Base-by-base conservation (phyloP, 2,888 invertebrate genomes). In the Auanema freiburgensis region DNA sequence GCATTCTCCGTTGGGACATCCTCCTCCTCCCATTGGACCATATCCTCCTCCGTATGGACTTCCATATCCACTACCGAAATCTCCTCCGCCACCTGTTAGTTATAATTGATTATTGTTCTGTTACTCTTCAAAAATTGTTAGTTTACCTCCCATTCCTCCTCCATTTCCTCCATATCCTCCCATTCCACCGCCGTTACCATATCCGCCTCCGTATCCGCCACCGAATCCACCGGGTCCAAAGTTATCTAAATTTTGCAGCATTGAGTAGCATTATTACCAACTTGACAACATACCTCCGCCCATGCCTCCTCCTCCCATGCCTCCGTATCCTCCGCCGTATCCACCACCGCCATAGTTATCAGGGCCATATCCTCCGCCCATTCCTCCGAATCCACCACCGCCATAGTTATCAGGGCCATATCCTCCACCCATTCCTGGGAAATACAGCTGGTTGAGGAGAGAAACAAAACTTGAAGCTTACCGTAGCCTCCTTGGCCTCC, bases 321-420 rank as follows among this genome's bases (percentile, higher is more conserved):
- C 49, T n/a, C 57, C 53, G 33, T 50, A 50, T 11, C 50, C 50
- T 63, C 69, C 69, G 23, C 69, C 60, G 56, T 66, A 69, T 49
- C 66, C 69, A 59, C 69, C 70, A 40, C 65, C 67, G 10, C 67
- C 67, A 24, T 67, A 66, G 58, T 67, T 67, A 11, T 66, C 66
- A 25, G 65, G 67, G 43, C 67, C 70, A 25, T 65, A 65, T 11
- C 61, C 65, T 25, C 49, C 56, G 25, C 67, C 67, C 58, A 62
- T 62, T 46, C 64, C 64, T 63, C 59, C 59, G 40, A 63, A 63
- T 14, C 66, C 67, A 12, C 63, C 54, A 43, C 62, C 62, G 25
- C 63, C 56, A 3, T 43, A 41, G 40, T 41, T 51, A 52, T 51
- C 59, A 11, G 51, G 51, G 40, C 46, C 44, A 16, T 53, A 51